Conservation (phyloP, 2,888 invertebrate genomes). For the Phalangium opilio region DNA sequence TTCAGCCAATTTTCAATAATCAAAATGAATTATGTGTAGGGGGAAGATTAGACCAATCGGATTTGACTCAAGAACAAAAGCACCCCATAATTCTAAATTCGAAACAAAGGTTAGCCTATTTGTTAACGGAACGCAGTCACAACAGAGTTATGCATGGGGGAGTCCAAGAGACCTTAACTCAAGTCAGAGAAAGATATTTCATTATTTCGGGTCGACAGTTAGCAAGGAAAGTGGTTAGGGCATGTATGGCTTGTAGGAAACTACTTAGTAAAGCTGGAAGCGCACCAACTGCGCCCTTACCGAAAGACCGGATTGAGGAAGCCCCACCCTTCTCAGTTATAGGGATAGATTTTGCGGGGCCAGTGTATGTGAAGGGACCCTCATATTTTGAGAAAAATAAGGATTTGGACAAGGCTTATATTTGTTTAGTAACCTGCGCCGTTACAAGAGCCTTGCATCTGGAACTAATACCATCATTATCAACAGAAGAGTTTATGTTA, state of each 20-base stretch:
- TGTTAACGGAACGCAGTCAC: conserved; percentile 1
- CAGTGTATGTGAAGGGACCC: conserved; percentile 10
- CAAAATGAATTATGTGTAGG: not conserved
- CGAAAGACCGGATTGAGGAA: not conserved
- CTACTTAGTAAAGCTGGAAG: not conserved
- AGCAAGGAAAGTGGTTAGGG: not conserved
- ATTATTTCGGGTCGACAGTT: not conserved
- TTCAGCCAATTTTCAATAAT: not conserved
- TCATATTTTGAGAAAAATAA: no score
- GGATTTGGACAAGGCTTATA: no score
- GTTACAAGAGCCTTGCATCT: no score
- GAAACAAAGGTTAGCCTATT: not conserved
- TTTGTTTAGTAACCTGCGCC: no score
- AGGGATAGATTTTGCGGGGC: conserved; percentile 4
- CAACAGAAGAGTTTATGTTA: no score
- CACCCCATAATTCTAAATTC: not conserved
- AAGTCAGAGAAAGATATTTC: not conserved
- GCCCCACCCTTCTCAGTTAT: not conserved
- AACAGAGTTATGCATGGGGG: conserved; percentile 1
- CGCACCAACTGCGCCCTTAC: not conserved
- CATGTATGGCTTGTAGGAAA: not conserved
- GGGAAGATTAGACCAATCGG: not conserved
- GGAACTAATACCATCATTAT: no score
- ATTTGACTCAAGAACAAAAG: not conserved
- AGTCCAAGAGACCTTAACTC: conserved; percentile 1